phyloP scores from a whole-genome alignment of 2,113 vertebrate species.

The Hassar affinis region DNA sequence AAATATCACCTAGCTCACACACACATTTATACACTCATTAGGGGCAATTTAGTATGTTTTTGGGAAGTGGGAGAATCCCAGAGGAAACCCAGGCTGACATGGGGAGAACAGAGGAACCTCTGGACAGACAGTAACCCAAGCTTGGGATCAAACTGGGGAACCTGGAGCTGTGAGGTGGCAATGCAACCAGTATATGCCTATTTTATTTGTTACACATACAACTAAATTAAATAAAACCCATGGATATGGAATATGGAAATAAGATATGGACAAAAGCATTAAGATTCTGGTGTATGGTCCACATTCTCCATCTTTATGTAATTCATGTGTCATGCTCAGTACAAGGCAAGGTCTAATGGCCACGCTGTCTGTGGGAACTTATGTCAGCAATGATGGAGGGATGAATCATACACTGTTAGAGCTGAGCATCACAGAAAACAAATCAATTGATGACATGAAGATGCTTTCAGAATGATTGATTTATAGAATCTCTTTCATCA shows the following conservation, averaged over 20 bases:
- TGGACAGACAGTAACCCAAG: not conserved
- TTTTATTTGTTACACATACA: not conserved
- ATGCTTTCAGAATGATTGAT: not conserved
- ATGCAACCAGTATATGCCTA: too few species aligned
- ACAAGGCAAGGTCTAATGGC: not conserved
- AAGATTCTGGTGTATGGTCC: not conserved
- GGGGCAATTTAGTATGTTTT: not conserved
- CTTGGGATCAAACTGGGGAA: not conserved
- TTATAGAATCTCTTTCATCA: not conserved
- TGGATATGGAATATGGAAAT: too few species aligned
- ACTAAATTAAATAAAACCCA: not conserved
- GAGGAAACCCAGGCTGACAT: not conserved
- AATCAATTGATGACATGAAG: conserved; percentile 12
- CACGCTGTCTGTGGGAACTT: not conserved
- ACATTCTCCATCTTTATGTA: conserved; percentile 10
- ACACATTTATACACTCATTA: not conserved
- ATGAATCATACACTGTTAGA: conserved; percentile 4
- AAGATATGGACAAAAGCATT: not conserved
- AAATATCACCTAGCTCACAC: not conserved
- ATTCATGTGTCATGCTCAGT: conserved; percentile 4
- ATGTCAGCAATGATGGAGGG: conserved; percentile 17
- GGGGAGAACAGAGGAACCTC: not conserved
- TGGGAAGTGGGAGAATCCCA: not conserved
- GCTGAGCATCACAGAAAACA: not conserved
- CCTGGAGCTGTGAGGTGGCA: not conserved